Evolutionary conservation across 1,140 invertebrate genomes (phyloP).

Genomic region (Neelides sp.): DNA sequence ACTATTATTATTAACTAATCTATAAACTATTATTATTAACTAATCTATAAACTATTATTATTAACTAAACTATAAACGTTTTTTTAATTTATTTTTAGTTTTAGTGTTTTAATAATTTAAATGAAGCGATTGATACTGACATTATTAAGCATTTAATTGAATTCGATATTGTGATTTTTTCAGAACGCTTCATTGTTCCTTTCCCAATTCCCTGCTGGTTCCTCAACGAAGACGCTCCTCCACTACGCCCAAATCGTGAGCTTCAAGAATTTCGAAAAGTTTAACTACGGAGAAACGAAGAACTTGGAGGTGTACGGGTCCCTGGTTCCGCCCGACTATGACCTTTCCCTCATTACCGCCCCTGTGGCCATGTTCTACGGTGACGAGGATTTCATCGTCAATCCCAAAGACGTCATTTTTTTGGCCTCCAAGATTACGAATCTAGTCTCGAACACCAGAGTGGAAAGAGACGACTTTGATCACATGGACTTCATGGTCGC

Average conservation of each 20-base stretch:
- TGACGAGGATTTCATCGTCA: slow-evolving; percentile 42
- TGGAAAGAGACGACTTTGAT: slow-evolving; percentile 38
- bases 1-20: too few relatives aligned
- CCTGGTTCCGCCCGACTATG: slow-evolving; percentile 46
- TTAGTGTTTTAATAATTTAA: too few relatives aligned
- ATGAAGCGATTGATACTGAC: too few relatives aligned
- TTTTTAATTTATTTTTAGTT: too few relatives aligned
- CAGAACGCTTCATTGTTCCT: too few relatives aligned
- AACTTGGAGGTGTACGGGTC: slow-evolving; percentile 37
- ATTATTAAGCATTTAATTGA: too few relatives aligned
- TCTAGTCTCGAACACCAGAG: slow-evolving; percentile 36
- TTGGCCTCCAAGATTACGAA: slow-evolving; percentile 35
- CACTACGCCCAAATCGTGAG: slow-evolving; percentile 35
- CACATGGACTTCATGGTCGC: too few relatives aligned
- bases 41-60: too few relatives aligned
- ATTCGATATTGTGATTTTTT: too few relatives aligned
- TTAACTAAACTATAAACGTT: too few relatives aligned
- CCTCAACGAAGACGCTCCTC: slow-evolving; percentile 42
- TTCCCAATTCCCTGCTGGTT: slow-evolving; percentile 42
- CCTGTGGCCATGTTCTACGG: slow-evolving; percentile 52
- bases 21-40: too few relatives aligned
- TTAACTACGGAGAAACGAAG: slow-evolving; percentile 34
- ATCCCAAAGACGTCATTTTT: slow-evolving; percentile 30
- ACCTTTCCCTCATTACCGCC: slow-evolving; percentile 42
- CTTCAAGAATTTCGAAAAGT: slow-evolving; percentile 35